Conservation (phyloP, 2,888 invertebrate genomes). For the Schrankia costaestrigalis region DNA sequence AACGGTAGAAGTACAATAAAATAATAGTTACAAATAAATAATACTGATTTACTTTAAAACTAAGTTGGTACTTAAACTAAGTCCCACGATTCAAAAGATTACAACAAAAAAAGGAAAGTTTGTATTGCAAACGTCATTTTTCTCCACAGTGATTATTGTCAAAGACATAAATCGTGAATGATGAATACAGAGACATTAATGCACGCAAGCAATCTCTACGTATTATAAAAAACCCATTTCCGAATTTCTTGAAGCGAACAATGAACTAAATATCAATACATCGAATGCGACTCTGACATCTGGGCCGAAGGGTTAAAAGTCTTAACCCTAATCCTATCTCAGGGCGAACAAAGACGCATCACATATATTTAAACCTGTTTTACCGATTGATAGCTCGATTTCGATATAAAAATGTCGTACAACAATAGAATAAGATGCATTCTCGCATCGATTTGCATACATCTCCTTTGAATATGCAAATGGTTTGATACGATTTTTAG, state of each 20-base stretch:
- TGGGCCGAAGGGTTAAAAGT: slow-evolving; percentile 52
- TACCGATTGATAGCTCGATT: slow-evolving; percentile 70
- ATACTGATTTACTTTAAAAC: too few relatives aligned
- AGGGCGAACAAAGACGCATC: slow-evolving; percentile 53
- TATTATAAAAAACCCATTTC: slow-evolving; percentile 69
- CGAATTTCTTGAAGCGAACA: slow-evolving; percentile 52
- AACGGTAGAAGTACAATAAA: too few relatives aligned
- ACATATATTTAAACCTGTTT: slow-evolving; percentile 75
- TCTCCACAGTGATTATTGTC: slow-evolving; percentile 34
- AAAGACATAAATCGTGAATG: slow-evolving; percentile 37
- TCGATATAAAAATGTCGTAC: slow-evolving; percentile 64
- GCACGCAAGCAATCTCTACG: slow-evolving; percentile 42
- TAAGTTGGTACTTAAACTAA: too few relatives aligned
- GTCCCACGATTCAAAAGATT: slow-evolving; percentile 21
- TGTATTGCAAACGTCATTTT: slow-evolving; percentile 36
- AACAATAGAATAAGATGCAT: slow-evolving; percentile 59
- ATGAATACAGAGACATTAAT: slow-evolving; percentile 47
- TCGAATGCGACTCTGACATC: slow-evolving; percentile 66
- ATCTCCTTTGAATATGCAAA: slow-evolving; percentile 74
- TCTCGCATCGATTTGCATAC: slow-evolving; percentile 66
- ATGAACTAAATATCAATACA: slow-evolving; percentile 61
- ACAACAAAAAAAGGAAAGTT: slow-evolving; percentile 27
- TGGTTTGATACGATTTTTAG: slow-evolving; percentile 57
- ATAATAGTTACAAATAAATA: too few relatives aligned
- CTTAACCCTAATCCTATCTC: slow-evolving; percentile 73